A percentile compares a stretch with the other conserved stretches of the same genome.
Evolutionary conservation across 2,888 invertebrate species (phyloP).

Genomic region (Drosophila eohydei): DNA sequence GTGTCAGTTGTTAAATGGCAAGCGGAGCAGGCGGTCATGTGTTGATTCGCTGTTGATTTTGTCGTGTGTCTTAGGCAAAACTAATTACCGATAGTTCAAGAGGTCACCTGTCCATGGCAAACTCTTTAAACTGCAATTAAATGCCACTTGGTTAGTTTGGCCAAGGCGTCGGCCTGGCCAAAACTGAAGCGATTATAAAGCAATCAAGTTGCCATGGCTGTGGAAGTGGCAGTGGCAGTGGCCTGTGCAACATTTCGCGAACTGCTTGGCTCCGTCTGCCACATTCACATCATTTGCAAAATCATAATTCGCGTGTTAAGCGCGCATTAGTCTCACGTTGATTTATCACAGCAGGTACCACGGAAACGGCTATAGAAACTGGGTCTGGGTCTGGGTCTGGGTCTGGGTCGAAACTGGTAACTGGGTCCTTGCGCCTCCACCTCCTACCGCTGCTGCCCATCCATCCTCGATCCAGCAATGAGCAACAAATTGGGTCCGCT

Average conservation of each 20-base stretch:
- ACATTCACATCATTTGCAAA: slow-evolving; percentile 76
- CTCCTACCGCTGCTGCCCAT: background rate
- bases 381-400: slow-evolving; percentile 64
- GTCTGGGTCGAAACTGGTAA: slow-evolving; percentile 27
- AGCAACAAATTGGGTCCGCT: slow-evolving; percentile 38
- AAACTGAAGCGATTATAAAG: slow-evolving; percentile 70
- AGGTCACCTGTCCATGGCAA: slow-evolving; percentile 52
- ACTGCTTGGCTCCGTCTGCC: slow-evolving; percentile 14
- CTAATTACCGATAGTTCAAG: slow-evolving; percentile 74
- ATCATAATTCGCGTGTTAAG: slow-evolving; percentile 83
- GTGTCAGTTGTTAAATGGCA: slow-evolving; percentile 53
- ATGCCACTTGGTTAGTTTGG: slow-evolving; percentile 45
- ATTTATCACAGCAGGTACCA: slow-evolving; percentile 80
- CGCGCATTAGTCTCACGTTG: slow-evolving; percentile 83
- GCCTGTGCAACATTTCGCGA: slow-evolving; percentile 7
- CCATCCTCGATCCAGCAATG: slow-evolving; percentile 22
- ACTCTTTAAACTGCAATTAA: slow-evolving; percentile 76
- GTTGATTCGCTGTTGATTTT: slow-evolving; percentile 75
- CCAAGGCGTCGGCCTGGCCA: slow-evolving; percentile 15
- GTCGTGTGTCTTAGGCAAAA: slow-evolving; percentile 60
- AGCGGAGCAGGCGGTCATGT: slow-evolving; percentile 32
- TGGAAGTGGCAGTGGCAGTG: background rate
- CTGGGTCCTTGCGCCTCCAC: slow-evolving; percentile 39
- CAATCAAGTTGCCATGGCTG: slow-evolving; percentile 63
- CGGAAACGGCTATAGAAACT: slow-evolving; percentile 57